phyloP scores from a whole-genome alignment of 1,140 invertebrate species.

The Alviniconcha marisindica region DNA sequence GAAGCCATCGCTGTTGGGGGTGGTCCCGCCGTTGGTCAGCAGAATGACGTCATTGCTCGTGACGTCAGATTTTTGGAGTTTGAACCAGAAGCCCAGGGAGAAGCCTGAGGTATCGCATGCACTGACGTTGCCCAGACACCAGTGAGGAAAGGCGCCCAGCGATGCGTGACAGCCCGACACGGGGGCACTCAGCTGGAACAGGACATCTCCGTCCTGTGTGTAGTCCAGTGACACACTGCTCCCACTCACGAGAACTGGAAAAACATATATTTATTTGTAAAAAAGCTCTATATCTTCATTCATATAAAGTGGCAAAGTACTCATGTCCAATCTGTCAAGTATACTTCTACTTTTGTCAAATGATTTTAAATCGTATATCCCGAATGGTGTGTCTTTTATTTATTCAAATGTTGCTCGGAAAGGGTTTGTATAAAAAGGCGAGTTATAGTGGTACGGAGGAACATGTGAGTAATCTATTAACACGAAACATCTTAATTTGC shows the following conservation, averaged over 20 bases:
- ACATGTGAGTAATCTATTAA: too few relatives aligned
- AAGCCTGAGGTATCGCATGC: conserved; percentile 59
- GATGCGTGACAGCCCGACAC: conserved; percentile 50
- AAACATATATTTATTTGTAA: not conserved
- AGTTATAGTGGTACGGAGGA: too few relatives aligned
- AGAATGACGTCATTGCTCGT: conserved; percentile 46
- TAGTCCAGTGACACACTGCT: conserved; percentile 38
- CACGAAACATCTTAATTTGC: too few relatives aligned
- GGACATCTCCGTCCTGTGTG: conserved; percentile 32
- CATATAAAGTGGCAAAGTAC: too few relatives aligned
- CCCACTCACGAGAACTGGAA: not conserved
- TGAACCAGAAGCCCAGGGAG: conserved; percentile 59
- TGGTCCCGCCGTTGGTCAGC: conserved; percentile 63
- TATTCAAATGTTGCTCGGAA: too few relatives aligned
- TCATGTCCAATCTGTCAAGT: too few relatives aligned
- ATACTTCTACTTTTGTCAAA: too few relatives aligned
- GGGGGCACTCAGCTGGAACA: conserved; percentile 38
- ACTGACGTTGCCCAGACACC: conserved; percentile 64
- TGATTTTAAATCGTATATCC: too few relatives aligned
- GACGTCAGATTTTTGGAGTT: conserved; percentile 30
- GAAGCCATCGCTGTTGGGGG: conserved; percentile 58
- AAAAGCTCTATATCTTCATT: too few relatives aligned
- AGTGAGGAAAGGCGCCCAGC: conserved; percentile 56
- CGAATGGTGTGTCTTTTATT: too few relatives aligned
- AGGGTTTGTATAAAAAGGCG: too few relatives aligned